A percentile compares a stretch with the other conserved stretches of the same genome.
These are phyloP conservation scores for Zaprionus bogoriensis DNA, from an alignment of 2,888 invertebrate species.

Conservation along the genomic window DNA sequence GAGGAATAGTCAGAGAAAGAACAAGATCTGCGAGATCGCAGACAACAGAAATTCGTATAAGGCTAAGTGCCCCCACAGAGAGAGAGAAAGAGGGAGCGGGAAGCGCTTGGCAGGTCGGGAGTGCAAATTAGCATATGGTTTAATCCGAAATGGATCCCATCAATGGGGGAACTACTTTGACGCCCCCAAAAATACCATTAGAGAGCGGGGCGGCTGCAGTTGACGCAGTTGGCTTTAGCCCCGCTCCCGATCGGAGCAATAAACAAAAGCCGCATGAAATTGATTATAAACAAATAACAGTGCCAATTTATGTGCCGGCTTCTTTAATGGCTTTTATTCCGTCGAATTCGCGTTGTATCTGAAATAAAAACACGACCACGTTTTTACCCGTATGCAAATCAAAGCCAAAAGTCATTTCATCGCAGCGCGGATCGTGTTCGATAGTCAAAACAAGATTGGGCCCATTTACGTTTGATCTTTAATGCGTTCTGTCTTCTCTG, in stretches of 20 bases:
- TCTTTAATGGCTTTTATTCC: constrained; percentile 45
- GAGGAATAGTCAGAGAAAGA: constrained; percentile 37
- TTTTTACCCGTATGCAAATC: constrained; percentile 29
- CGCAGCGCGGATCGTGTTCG: constrained; percentile 9
- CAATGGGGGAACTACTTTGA: constrained; percentile 31
- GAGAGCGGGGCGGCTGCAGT: constrained; percentile 25
- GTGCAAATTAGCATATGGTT: constrained; percentile 66
- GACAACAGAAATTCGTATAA: constrained; percentile 20
- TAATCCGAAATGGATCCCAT: constrained; percentile 36
- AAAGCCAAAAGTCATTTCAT: constrained; percentile 1
- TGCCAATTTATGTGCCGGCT: constrained; percentile 51
- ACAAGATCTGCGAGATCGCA: constrained; percentile 25
- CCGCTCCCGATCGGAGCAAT: constrained; percentile 12
- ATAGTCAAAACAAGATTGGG: constrained; percentile 9
- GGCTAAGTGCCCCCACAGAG: constrained; percentile 23
- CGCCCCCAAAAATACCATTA: constrained; percentile 8
- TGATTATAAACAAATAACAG: constrained; percentile 70
- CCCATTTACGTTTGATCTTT: constrained; percentile 12
- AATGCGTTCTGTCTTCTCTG: too few species aligned
- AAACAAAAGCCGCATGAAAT: constrained; percentile 55
- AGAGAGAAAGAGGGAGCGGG: neutral
- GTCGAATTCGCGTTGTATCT: constrained; percentile 32
- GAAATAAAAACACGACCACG: constrained; percentile 9
- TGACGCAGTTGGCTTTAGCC: constrained; percentile 35
- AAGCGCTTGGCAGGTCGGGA: constrained; percentile 51